phyloP scores from a whole-genome alignment of 1,140 invertebrate species.

The Heliconius eleuchia region DNA sequence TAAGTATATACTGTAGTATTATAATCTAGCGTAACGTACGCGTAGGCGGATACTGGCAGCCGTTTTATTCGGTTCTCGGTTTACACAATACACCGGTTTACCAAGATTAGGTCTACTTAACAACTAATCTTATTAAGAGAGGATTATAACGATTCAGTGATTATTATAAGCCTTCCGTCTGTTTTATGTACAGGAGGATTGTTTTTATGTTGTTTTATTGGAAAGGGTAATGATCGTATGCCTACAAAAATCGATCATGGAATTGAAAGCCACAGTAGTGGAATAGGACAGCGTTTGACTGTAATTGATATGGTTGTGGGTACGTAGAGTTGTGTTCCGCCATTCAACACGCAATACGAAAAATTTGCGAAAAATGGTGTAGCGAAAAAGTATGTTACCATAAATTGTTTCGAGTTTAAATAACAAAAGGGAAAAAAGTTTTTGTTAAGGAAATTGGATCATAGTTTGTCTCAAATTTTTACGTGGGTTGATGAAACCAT shows the following conservation, averaged over 20 bases:
- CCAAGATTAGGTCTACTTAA: conserved; percentile 28
- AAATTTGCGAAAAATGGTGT: no score
- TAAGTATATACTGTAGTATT: neutral
- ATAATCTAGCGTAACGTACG: conserved; percentile 11
- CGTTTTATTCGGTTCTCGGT: conserved; percentile 20
- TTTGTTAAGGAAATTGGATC: no score
- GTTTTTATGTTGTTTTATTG: neutral
- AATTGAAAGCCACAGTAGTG: no score
- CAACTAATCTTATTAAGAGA: conserved; percentile 21
- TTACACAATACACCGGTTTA: conserved; percentile 29
- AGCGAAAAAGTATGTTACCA: no score
- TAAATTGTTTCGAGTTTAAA: no score
- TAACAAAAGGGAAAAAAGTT: no score
- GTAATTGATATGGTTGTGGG: no score
- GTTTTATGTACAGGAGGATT: neutral
- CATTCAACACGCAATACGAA: no score
- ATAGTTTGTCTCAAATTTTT: no score
- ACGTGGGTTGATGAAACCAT: no score
- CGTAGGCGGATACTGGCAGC: conserved; percentile 5
- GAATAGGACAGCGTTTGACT: no score
- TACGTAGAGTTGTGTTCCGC: no score
- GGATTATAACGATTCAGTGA: conserved; percentile 17
- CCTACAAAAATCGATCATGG: neutral
- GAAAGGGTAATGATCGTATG: neutral
- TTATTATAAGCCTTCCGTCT: conserved; percentile 11